Base-by-base conservation (phyloP, 2,113 vertebrate genomes). In the Emydura subglobosa region DNA sequence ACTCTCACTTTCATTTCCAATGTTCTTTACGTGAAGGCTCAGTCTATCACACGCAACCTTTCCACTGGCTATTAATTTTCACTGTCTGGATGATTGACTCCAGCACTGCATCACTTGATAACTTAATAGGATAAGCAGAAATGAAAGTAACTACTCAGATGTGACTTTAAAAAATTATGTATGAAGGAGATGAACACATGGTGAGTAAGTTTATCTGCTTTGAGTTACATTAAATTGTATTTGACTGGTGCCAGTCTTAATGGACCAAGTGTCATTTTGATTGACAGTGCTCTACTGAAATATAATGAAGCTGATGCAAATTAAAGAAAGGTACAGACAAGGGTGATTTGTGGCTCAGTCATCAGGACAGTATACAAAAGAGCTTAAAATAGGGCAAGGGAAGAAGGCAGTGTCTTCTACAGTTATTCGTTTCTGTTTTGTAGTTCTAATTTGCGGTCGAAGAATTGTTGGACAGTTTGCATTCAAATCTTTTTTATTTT, bases 1-100 rank as follows among this genome's bases (percentile, higher is more conserved):
- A 83, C 89, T 89, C 85, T 80, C 84, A 84, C 94, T 96, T 88
- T 90, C 53, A 76, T 95, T 97, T 95, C 87, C 88, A 94, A 97
- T 96, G 96, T 94, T 61, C 86, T 90, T 78, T 83, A 72, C 4
- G 0, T 91, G 92, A 96, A 95, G 87, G 90, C 79, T 84, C 83
- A 10, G 80, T 96, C 76, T 92, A 51, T 96, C 96, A 96, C 5
- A 6, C 80, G 74, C 91, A 96, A 14, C 94, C 74, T 92, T 93
- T 95, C 54, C 39, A 72, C 47, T 87, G 81, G 42, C 84, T 79
- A 42, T 95, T 95, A 96, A 91, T 96, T 94, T 51, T 87, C 82
- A 39, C 82, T 65, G 84, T 14, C 89, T 79, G 86, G 24, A 13
- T 91, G 95, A 89, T 5, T 92, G 95, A 91, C 22, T 89, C 78